Evolutionary conservation across 2,797 vertebrate species (phyloP).

Genomic region (Myoxocephalus aenaeus): DNA sequence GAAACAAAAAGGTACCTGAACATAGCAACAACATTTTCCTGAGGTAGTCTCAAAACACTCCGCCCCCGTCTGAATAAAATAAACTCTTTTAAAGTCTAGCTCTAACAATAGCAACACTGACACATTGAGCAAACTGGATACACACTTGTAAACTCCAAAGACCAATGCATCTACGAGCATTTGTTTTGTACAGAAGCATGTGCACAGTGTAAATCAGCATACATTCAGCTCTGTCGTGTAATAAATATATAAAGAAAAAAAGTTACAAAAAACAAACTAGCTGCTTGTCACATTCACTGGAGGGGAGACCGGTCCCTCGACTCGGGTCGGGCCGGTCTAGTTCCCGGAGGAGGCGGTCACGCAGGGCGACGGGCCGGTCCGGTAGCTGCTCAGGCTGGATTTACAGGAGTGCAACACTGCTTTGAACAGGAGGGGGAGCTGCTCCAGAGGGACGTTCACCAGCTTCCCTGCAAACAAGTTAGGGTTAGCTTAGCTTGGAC

Average conservation of each 20-base stretch:
- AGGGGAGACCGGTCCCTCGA: conserved; percentile 77
- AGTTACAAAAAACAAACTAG: conserved; percentile 87
- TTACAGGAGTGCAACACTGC: conserved; percentile 99
- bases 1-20: conserved; percentile 82
- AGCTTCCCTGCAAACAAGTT: conserved; percentile 90
- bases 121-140: conserved; percentile 94
- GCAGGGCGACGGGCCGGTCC: conserved; percentile 76
- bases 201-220: conserved; percentile 99
- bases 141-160: conserved; percentile 95
- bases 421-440: conserved; percentile 98
- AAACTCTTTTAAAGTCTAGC: conserved; percentile 90
- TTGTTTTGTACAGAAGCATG: conserved; percentile 92
- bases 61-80: conserved; percentile 84
- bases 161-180: conserved; percentile 94
- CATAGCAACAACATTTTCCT: conserved; percentile 88
- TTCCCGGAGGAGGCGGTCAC: conserved; percentile 81
- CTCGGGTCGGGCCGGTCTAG: conserved; percentile 61
- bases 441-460: conserved; percentile 97
- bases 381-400: conserved; percentile 89
- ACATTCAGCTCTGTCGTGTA: conserved; percentile 99
- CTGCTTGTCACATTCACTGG: conserved; percentile 90
- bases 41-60: conserved; percentile 95
- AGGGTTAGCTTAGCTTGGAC: not conserved
- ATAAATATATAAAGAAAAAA: conserved; percentile 98
- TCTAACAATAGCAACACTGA: conserved; percentile 93